Percentiles rank a stretch among this genome's conserved stretches.
Conservation (phyloP, 2,113 vertebrate genomes). For the Sylvietta virens region DNA sequence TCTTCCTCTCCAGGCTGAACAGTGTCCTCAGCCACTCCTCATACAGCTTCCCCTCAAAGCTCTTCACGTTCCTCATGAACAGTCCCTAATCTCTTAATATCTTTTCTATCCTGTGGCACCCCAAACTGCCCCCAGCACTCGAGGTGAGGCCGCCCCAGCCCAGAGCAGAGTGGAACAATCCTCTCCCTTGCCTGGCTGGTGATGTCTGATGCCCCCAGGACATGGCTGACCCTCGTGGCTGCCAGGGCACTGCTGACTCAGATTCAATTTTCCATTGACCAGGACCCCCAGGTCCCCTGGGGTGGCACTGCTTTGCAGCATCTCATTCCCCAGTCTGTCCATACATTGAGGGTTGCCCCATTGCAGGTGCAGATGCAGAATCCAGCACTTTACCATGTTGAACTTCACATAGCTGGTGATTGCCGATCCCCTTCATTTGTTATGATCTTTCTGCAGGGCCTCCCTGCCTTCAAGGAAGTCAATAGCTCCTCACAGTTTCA, state of each 20-base stretch:
- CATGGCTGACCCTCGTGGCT: fast-evolving
- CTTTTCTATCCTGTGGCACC: too few relatives aligned
- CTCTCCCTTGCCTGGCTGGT: fast-evolving
- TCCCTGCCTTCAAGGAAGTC: background rate
- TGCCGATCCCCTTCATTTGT: background rate
- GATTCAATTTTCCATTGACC: fast-evolving
- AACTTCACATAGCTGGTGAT: fast-evolving
- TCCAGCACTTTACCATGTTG: fast-evolving
- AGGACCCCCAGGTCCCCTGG: background rate
- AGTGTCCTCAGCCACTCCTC: background rate
- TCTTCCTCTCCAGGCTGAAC: background rate
- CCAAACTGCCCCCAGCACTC: fast-evolving
- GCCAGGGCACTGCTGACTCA: background rate
- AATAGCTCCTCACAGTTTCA: background rate
- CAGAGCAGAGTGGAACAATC: fast-evolving
- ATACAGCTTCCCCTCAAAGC: fast-evolving
- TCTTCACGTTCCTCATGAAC: background rate
- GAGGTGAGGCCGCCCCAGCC: fast-evolving
- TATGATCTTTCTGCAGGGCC: background rate
- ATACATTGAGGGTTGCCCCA: background rate
- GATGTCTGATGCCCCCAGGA: background rate
- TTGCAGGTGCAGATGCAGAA: background rate
- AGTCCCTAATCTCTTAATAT: too few relatives aligned
- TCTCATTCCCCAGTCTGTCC: background rate
- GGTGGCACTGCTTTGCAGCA: fast-evolving